A percentile compares a stretch with the other conserved stretches of the same genome.
Conservation (phyloP, 2,113 vertebrate genomes). For the Bucco capensis region DNA sequence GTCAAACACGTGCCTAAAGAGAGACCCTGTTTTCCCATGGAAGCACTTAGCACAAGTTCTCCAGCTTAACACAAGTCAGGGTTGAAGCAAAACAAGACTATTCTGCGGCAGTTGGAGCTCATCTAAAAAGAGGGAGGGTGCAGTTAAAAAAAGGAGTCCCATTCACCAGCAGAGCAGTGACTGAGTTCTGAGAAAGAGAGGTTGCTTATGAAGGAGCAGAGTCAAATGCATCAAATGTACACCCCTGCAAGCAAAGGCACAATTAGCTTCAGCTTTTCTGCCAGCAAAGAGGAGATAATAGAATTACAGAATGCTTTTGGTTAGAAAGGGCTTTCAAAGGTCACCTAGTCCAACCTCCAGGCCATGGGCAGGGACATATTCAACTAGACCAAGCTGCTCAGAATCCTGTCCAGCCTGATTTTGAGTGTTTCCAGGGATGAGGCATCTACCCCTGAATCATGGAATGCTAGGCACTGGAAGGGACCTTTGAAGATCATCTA, state of each 20-base stretch:
- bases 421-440: background rate
- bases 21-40: background rate
- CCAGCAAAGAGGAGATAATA: background rate
- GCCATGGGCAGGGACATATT: background rate
- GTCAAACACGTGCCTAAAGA: background rate
- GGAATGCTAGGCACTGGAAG: too few relatives aligned
- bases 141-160: background rate
- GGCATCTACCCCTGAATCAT: too few relatives aligned
- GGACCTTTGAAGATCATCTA: too few relatives aligned
- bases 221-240: background rate
- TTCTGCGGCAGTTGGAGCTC: background rate
- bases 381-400: background rate
- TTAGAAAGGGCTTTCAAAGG: background rate
- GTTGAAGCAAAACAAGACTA: background rate
- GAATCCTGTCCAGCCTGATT: background rate
- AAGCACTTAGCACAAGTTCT: background rate
- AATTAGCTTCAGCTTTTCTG: background rate
- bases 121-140: background rate
- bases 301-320: background rate
- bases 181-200: background rate
- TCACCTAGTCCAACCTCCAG: background rate
- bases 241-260: background rate
- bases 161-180: background rate
- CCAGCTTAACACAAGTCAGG: background rate
- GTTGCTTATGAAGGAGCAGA: background rate